Conservation (phyloP, 2,888 invertebrate species). For the Nemotelus nigrinus region DNA sequence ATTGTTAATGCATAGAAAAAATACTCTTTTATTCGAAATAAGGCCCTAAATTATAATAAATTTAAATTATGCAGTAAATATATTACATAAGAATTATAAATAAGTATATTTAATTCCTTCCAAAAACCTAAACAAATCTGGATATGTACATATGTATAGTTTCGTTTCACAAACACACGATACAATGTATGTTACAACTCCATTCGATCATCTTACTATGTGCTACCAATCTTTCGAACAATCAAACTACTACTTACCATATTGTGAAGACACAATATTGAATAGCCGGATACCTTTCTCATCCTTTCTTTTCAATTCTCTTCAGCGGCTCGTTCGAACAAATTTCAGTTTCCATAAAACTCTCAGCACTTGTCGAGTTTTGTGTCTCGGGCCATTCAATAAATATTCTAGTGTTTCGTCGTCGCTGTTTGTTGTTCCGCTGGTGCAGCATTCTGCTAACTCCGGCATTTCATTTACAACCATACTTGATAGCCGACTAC, state of each 20-base stretch:
- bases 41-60: too few species aligned
- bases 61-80: too few species aligned
- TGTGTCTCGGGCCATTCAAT: constrained; percentile 40
- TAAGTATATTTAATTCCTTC: too few species aligned
- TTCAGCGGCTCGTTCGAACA: neutral
- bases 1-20: too few species aligned
- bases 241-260: neutral
- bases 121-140: too few species aligned
- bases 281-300: constrained; percentile 13
- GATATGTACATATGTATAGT: too few species aligned
- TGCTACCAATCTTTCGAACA: too few species aligned
- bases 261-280: neutral
- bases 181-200: too few species aligned
- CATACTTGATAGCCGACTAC: neutral
- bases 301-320: neutral
- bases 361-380: constrained; percentile 47
- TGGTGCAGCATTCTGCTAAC: neutral
- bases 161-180: too few species aligned
- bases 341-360: constrained; percentile 44
- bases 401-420: constrained; percentile 10
- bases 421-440: neutral
- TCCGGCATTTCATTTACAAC: constrained; percentile 27
- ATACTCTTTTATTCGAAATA: too few species aligned
- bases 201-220: too few species aligned
- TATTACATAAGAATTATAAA: too few species aligned